Base-by-base conservation (phyloP, 2,888 invertebrate genomes). In the Lasioglossum calceatum region DNA sequence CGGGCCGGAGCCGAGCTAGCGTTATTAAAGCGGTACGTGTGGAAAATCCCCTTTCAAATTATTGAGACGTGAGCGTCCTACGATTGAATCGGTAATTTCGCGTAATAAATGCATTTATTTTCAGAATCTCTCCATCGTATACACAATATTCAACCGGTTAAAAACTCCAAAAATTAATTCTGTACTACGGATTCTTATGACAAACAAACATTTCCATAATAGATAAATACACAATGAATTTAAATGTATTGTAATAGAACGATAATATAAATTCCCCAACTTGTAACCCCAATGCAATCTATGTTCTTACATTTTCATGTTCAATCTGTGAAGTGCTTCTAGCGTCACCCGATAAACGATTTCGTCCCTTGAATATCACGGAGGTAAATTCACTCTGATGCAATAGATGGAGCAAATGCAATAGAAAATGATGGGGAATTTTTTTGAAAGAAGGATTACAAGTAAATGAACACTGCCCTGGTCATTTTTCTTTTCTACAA, bases 1-100 rank as follows among this genome's bases (percentile, higher is more conserved):
- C 58, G 73, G 73, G 54, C 47, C 23, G 47, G 23, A 67, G 39
- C 10, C 44, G 71, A 44, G 44, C 42, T 50, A n/a, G 81, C 80
- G 39, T 86, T 78, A 86, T 85, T 86, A 86, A 86, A 67, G 27
- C 81, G 42, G 79, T 75, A 88, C 89, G 88, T 88, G 88, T 70
- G 32, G 70, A 58, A 61, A 71, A 75, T 58, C 36, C 70, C 23
- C 70, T 47, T 3, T 71, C 50, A 67, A 82, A 86, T 77, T 82
- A 82, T 77, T 78, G 86, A 77, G 73, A 80, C 74, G 77, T 8
- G 86, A 54, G 44, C 23, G 32, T n/a, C 50, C 16, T 75, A n/a
- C 36, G 79, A 73, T 79, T 74, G 74, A 77, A 64, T 82, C 42
- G 58, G 12, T 4, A 76, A 50, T 71, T 70, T 23, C 39, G 39